Conservation (phyloP, 2,888 invertebrate genomes). For the Epinotia bilunana region DNA sequence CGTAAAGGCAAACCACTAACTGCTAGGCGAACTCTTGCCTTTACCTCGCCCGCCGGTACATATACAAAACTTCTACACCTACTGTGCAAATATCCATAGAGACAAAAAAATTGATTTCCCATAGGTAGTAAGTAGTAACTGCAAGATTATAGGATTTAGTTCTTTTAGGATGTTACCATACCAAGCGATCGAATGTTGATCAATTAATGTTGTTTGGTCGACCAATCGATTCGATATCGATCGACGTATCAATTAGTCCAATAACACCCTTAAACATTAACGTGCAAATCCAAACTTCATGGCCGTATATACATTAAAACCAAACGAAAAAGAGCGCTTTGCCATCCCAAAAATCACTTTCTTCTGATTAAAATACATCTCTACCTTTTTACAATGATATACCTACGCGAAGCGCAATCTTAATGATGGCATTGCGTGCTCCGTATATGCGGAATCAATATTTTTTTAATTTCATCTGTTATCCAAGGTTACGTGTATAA, state of each 20-base stretch:
- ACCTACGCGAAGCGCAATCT: conserved; percentile 1
- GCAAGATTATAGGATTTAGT: conserved; percentile 24
- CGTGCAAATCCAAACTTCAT: conserved; percentile 20
- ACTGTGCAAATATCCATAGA: conserved; percentile 39
- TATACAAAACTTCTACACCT: conserved; percentile 39
- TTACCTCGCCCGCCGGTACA: conserved; percentile 35
- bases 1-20: conserved; percentile 55
- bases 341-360: background rate
- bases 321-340: conserved; percentile 29
- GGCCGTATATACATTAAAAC: conserved; percentile 19
- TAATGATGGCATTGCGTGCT: background rate
- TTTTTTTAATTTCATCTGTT: background rate
- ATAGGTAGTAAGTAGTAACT: conserved; percentile 19
- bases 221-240: background rate
- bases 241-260: background rate
- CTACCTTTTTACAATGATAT: conserved; percentile 1
- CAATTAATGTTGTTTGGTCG: background rate
- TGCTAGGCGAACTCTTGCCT: conserved; percentile 31
- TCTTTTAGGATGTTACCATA: background rate
- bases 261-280: conserved; percentile 8
- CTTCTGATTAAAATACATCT: background rate
- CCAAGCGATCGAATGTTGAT: background rate
- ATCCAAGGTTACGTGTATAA: background rate
- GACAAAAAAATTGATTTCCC: conserved; percentile 35
- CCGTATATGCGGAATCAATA: background rate